A percentile compares a stretch with the other conserved stretches of the same genome.
Evolutionary conservation across 2,113 vertebrate species (phyloP).

Genomic region (Cercocebus atys): DNA sequence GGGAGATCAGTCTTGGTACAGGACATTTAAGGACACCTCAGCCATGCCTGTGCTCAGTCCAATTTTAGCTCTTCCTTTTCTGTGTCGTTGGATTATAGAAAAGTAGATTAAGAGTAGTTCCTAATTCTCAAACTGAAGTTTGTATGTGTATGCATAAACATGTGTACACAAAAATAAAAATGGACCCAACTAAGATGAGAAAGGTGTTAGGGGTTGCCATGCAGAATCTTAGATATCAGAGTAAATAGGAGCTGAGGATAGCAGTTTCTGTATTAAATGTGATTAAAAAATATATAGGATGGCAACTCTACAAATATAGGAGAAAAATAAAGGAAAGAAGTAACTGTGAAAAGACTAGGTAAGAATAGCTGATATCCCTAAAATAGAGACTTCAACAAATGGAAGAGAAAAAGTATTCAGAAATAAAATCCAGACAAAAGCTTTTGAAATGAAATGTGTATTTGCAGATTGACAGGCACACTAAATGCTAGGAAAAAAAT

Average conservation of each 20-base stretch:
- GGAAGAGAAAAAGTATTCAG: neutral
- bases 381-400: neutral
- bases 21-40: neutral
- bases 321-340: neutral
- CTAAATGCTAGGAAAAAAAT: neutral
- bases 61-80: neutral
- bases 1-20: neutral
- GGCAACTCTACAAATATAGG: neutral
- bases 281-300: neutral
- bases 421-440: neutral
- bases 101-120: neutral
- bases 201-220: neutral
- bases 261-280: neutral
- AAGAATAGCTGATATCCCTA: neutral
- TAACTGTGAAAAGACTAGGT: neutral
- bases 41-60: neutral
- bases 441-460: neutral
- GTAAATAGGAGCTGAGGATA: neutral
- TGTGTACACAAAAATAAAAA: neutral
- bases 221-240: neutral
- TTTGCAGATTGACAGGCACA: neutral
- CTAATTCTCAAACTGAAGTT: neutral
- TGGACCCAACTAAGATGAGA: neutral
- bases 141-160: neutral
- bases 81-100: neutral